Percentiles rank a stretch among this genome's conserved stretches.
These are phyloP conservation scores for Halisarca cf. caerulea DNA, from an alignment of 37 sponge, comb jelly and placozoan genomes.

Conservation along the genomic window DNA sequence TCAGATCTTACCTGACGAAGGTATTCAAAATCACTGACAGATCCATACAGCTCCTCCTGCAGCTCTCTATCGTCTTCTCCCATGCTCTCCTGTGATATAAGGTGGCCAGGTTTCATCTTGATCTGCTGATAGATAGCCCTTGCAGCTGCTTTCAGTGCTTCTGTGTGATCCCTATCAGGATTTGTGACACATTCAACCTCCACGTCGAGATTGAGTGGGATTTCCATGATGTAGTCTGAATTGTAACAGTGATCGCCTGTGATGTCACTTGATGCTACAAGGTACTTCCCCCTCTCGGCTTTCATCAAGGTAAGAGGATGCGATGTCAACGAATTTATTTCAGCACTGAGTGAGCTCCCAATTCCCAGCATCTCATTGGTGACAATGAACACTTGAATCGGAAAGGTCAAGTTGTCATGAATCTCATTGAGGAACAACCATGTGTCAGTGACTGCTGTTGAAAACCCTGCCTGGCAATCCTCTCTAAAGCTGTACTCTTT, in stretches of 20 bases:
- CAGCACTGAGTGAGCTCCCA: background rate
- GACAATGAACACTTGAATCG: background rate
- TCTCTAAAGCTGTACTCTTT: constrained; percentile 23
- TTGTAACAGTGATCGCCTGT: background rate
- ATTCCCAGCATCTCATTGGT: background rate
- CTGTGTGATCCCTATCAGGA: background rate
- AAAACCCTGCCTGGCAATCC: constrained; percentile 21
- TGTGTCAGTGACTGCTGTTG: background rate
- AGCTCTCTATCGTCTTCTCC: background rate
- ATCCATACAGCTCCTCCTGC: constrained; percentile 15
- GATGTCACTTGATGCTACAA: constrained; percentile 21
- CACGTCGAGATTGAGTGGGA: constrained; percentile 5
- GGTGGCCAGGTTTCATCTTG: constrained; percentile 5
- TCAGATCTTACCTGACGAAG: no score
- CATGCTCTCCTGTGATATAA: background rate
- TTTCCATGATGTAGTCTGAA: constrained; percentile 9
- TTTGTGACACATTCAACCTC: constrained; percentile 14
- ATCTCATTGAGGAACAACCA: constrained; percentile 12
- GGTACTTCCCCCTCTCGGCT: background rate
- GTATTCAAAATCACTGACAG: background rate
- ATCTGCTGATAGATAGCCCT: constrained; percentile 8
- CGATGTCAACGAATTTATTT: background rate
- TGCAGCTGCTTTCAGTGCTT: background rate
- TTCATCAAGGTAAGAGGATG: background rate
- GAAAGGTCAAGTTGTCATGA: background rate